Percentiles rank a stretch among this genome's conserved stretches.
These are phyloP conservation scores for Ginglymostoma cirratum DNA, from an alignment of 2,113 vertebrate genomes.

Conservation along the genomic window DNA sequence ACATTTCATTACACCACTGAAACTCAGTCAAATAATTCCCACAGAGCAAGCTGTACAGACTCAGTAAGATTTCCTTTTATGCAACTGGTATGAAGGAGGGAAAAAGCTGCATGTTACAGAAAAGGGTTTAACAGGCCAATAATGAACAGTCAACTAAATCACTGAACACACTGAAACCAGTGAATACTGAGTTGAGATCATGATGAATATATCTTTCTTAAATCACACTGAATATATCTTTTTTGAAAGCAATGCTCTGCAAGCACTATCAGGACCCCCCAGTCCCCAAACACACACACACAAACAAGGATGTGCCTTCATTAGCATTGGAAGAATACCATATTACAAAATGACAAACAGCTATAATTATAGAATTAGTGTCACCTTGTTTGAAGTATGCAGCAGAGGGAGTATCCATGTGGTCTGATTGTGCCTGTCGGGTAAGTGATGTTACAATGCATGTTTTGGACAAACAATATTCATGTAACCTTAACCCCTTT, in stretches of 20 bases:
- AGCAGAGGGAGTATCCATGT: neutral
- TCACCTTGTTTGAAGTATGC: neutral
- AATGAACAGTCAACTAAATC: neutral
- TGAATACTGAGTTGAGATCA: conserved; percentile 12
- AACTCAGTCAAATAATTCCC: conserved; percentile 10
- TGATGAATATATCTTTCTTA: neutral
- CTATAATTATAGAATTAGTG: neutral
- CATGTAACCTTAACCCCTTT: neutral
- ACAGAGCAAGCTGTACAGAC: conserved; percentile 3
- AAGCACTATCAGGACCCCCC: too few species aligned
- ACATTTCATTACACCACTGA: neutral
- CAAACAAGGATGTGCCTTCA: neutral
- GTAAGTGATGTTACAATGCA: neutral
- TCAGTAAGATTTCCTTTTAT: neutral
- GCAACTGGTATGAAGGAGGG: neutral
- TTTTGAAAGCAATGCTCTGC: too few species aligned
- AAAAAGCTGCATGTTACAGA: neutral
- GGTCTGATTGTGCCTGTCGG: neutral
- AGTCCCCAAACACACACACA: too few species aligned
- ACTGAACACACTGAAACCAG: neutral
- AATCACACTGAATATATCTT: neutral
- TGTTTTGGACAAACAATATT: neutral
- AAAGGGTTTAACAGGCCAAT: neutral
- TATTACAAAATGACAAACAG: neutral
- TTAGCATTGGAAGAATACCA: neutral